Conservation (phyloP, 2,888 invertebrate species). For the Villa cingulata region DNA sequence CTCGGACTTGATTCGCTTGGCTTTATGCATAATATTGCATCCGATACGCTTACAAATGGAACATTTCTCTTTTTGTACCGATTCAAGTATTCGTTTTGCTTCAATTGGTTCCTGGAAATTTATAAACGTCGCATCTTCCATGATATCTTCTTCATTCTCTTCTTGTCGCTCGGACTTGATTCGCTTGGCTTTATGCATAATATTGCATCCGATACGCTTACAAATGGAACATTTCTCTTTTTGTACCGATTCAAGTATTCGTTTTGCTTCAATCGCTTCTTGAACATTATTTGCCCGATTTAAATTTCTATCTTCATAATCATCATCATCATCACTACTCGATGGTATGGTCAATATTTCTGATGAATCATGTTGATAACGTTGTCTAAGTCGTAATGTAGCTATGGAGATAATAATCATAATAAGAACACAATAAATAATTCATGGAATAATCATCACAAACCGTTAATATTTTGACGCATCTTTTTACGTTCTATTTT, state of each 20-base stretch:
- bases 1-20: background rate
- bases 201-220: background rate
- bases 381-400: slow-evolving; percentile 27
- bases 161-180: background rate
- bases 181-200: background rate
- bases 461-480: slow-evolving; percentile 31
- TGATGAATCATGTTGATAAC: slow-evolving; percentile 20
- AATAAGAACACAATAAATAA: no score
- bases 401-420: no score
- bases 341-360: slow-evolving; percentile 22
- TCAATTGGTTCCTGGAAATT: background rate
- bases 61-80: background rate
- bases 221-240: background rate
- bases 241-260: background rate
- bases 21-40: background rate
- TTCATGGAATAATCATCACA: no score
- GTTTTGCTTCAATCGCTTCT: background rate
- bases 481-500: slow-evolving; percentile 29
- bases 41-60: background rate
- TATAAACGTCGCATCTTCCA: background rate
- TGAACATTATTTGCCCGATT: background rate
- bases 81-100: background rate
- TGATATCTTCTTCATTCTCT: background rate
- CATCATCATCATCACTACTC: slow-evolving; percentile 28
- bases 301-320: background rate